Conservation (phyloP, 2,888 invertebrate species). For the Cerceris ruficornis region DNA sequence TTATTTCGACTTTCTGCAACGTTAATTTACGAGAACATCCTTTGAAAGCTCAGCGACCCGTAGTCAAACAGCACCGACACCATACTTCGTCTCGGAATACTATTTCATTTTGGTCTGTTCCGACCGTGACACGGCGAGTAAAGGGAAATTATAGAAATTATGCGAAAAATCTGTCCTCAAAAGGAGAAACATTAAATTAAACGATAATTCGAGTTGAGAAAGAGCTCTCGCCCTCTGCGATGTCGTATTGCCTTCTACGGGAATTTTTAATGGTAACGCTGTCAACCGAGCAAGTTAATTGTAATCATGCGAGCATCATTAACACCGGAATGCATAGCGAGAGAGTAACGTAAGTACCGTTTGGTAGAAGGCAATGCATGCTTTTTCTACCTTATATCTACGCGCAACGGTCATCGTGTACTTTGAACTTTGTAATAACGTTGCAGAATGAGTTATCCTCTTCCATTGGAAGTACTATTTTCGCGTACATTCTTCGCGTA, state of each 20-base stretch:
- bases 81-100: too few species aligned
- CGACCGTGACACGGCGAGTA: background rate
- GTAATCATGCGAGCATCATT: slow-evolving; percentile 49
- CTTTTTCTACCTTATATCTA: slow-evolving; percentile 28
- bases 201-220: background rate
- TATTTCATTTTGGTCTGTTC: too few species aligned
- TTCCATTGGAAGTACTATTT: slow-evolving; percentile 34
- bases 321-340: slow-evolving; percentile 45
- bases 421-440: slow-evolving; percentile 55
- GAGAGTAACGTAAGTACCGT: slow-evolving; percentile 49
- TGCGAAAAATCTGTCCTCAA: too few species aligned
- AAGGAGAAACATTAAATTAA: background rate
- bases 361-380: slow-evolving; percentile 42
- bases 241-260: background rate
- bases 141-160: background rate
- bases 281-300: slow-evolving; percentile 46
- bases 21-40: background rate
- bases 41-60: too few species aligned
- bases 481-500: slow-evolving; percentile 48
- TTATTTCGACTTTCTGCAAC: slow-evolving; percentile 8
- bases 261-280: slow-evolving; percentile 46
- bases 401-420: slow-evolving; percentile 36
- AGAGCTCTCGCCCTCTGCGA: background rate
- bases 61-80: too few species aligned
- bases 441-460: slow-evolving; percentile 45